These are phyloP conservation scores for Deilephila porcellus DNA, from an alignment of 2,888 invertebrate genomes.

Conservation along the genomic window DNA sequence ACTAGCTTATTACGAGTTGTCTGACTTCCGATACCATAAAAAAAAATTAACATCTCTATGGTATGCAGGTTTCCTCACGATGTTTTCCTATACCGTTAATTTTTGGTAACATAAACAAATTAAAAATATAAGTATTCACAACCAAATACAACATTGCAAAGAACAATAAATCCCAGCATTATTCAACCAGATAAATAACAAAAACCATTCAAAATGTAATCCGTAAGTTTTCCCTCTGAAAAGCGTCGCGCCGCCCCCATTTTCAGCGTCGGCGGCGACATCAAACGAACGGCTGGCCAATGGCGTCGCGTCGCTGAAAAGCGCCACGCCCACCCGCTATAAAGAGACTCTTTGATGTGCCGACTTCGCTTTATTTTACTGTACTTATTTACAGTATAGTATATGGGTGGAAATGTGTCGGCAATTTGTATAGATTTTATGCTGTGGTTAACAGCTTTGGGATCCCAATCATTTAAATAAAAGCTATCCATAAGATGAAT, in stretches of 20 bases:
- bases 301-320: slow-evolving; percentile 70
- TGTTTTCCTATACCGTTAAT: not conserved
- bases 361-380: slow-evolving; percentile 40
- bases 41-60: too few relatives aligned
- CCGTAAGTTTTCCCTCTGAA: slow-evolving; percentile 61
- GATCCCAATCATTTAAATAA: too few relatives aligned
- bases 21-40: too few relatives aligned
- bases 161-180: slow-evolving; percentile 39
- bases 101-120: too few relatives aligned
- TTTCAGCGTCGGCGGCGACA: slow-evolving; percentile 64
- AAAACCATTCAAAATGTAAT: slow-evolving; percentile 48
- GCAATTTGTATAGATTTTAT: not conserved
- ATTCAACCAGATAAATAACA: slow-evolving; percentile 52
- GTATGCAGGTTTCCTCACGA: too few relatives aligned
- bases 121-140: not conserved
- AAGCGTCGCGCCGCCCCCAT: slow-evolving; percentile 72
- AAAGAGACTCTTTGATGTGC: slow-evolving; percentile 68
- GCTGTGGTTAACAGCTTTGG: not conserved
- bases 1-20: not conserved
- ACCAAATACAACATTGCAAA: slow-evolving; percentile 37
- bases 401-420: not conserved
- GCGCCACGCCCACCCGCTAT: slow-evolving; percentile 81
- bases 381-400: slow-evolving; percentile 7
- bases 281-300: slow-evolving; percentile 65
- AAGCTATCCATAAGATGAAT: too few relatives aligned